These are phyloP conservation scores for Ranitomeya variabilis DNA, from an alignment of 2,113 vertebrate species.

Conservation along the genomic window DNA sequence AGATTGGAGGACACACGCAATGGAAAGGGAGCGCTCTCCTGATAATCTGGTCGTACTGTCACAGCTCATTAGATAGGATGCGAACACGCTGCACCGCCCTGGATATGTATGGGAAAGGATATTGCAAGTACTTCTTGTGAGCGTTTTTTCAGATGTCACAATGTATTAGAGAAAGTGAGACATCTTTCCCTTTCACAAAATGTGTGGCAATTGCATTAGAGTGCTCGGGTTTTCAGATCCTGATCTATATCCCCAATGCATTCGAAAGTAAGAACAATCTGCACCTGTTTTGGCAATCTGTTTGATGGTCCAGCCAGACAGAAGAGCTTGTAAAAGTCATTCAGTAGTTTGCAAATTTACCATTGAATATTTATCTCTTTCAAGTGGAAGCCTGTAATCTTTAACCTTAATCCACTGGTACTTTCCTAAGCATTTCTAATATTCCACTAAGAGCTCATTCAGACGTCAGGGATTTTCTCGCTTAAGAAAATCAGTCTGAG, in stretches of 20 bases:
- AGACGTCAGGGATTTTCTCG: no score
- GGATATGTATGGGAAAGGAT: background rate
- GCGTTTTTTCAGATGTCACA: background rate
- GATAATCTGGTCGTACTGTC: conserved; percentile 1
- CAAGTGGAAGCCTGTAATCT: background rate
- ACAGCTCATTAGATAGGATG: background rate
- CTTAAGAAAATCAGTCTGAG: no score
- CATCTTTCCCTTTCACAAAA: background rate
- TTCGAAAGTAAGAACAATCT: background rate
- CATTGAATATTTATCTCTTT: background rate
- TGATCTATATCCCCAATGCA: background rate
- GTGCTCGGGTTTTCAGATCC: background rate
- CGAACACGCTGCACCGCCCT: background rate
- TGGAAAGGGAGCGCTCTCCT: background rate
- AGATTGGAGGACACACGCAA: background rate
- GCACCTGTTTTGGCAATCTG: background rate
- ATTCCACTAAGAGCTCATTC: no score
- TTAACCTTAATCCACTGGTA: background rate
- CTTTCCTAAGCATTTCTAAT: no score
- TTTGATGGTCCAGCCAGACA: background rate
- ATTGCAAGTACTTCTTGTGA: background rate
- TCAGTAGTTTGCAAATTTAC: background rate
- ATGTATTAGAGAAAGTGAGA: background rate
- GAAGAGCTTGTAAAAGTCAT: background rate
- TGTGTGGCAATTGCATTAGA: background rate